Evolutionary conservation across 2,113 vertebrate genomes (phyloP).

Genomic region (Pao palembangensis): DNA sequence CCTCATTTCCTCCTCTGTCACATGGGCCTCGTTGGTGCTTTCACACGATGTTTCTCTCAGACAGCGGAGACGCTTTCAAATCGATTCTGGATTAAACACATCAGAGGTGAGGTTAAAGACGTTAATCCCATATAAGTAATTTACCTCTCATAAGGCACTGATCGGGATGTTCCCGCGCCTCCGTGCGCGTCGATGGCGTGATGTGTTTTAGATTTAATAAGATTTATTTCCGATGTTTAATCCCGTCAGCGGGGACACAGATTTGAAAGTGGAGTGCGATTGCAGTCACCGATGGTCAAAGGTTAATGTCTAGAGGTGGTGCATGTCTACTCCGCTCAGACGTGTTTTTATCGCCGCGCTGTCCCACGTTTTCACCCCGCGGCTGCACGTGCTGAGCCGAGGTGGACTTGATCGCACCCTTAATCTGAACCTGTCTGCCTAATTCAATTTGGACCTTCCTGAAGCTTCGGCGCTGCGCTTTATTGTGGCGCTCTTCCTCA

Average conservation of each 20-base stretch:
- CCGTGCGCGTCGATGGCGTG: slow-evolving; percentile 5
- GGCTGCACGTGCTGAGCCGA: slow-evolving; percentile 7
- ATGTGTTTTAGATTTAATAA: slow-evolving; percentile 34
- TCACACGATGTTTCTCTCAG: no score
- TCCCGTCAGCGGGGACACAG: slow-evolving; percentile 29
- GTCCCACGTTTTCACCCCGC: slow-evolving; percentile 1
- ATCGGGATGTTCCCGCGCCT: slow-evolving; percentile 12
- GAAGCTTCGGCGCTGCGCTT: not conserved
- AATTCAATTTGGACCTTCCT: slow-evolving; percentile 12
- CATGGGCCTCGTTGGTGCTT: no score
- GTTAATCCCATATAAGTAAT: no score
- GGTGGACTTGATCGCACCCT: slow-evolving; percentile 17
- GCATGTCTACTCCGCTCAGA: no score
- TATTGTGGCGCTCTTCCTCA: slow-evolving; percentile 1
- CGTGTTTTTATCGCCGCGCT: not conserved
- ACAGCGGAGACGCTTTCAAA: no score
- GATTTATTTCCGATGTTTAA: slow-evolving; percentile 53
- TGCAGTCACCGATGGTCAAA: not conserved
- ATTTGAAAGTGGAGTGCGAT: slow-evolving; percentile 26
- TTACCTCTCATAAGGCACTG: not conserved
- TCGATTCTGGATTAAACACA: no score
- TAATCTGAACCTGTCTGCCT: slow-evolving; percentile 33
- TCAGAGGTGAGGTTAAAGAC: no score
- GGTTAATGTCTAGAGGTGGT: no score
- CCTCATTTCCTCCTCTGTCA: slow-evolving; percentile 7